Evolutionary conservation across 2,888 invertebrate genomes (phyloP).

Genomic region (Trachelus tabidus): DNA sequence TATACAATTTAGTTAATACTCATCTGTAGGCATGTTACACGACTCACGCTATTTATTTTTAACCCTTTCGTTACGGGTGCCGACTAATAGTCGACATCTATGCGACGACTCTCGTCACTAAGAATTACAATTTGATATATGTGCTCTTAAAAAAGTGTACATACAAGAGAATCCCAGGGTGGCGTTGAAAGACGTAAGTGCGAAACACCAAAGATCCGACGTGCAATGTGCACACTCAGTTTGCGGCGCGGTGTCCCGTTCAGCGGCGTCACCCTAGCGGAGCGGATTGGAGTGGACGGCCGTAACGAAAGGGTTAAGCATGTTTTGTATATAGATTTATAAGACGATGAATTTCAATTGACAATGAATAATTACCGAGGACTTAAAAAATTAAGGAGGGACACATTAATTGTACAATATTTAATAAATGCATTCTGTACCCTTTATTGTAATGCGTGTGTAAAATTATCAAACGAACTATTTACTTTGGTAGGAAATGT

Average conservation of each 20-base stretch:
- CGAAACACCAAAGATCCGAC: too few species aligned
- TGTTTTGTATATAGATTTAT: neutral
- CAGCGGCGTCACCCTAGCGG: too few species aligned
- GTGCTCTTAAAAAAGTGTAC: too few species aligned
- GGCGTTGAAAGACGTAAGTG: too few species aligned
- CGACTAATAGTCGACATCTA: too few species aligned
- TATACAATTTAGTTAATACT: slow-evolving; percentile 32
- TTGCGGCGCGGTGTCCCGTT: too few species aligned
- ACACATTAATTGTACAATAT: neutral
- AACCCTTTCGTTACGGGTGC: too few species aligned
- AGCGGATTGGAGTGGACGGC: too few species aligned
- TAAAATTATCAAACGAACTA: neutral
- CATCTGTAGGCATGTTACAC: slow-evolving; percentile 24
- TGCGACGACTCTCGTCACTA: too few species aligned
- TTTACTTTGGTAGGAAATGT: neutral
- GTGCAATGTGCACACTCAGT: too few species aligned
- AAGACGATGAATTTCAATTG: neutral
- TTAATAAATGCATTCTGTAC: neutral
- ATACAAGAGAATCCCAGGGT: too few species aligned
- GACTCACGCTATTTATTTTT: slow-evolving; percentile 4
- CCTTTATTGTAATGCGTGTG: neutral
- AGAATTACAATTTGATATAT: too few species aligned
- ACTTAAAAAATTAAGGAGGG: neutral
- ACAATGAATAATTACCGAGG: neutral
- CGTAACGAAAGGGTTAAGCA: neutral